These are phyloP conservation scores for Typhlichthys subterraneus DNA, from an alignment of 2,797 vertebrate species.

Conservation along the genomic window DNA sequence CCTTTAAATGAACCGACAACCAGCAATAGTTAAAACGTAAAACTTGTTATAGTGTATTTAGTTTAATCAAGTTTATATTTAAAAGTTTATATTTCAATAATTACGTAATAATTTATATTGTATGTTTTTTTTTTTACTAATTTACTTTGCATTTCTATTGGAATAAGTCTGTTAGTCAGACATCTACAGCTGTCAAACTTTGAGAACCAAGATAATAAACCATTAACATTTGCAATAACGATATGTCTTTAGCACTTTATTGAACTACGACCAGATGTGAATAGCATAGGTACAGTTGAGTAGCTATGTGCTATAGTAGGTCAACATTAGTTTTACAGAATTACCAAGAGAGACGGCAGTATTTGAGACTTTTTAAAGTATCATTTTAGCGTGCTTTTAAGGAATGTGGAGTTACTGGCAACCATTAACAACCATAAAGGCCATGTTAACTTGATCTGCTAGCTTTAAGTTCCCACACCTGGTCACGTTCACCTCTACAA, in stretches of 20 bases:
- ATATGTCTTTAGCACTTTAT: constrained; percentile 15
- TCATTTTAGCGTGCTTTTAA: constrained; percentile 10
- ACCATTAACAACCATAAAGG: constrained; percentile 8
- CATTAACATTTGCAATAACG: constrained; percentile 7
- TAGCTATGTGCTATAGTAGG: not conserved
- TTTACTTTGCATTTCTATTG: too few species aligned
- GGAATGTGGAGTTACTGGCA: constrained; percentile 12
- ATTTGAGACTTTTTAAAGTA: not conserved
- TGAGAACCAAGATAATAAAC: not conserved
- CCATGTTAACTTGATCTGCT: constrained; percentile 34
- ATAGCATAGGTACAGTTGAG: constrained; percentile 12
- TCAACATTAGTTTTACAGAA: constrained; percentile 1
- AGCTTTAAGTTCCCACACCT: constrained; percentile 16
- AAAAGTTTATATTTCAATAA: too few species aligned
- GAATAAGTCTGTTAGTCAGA: too few species aligned
- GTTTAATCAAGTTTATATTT: too few species aligned
- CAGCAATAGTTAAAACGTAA: too few species aligned
- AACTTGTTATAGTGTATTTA: too few species aligned
- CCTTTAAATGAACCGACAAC: too few species aligned
- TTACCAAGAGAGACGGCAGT: not conserved
- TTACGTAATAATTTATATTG: too few species aligned
- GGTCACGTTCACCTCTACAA: constrained; percentile 7
- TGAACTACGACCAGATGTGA: not conserved
- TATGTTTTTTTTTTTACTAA: too few species aligned
- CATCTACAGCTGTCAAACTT: too few species aligned